A percentile compares a stretch with the other conserved stretches of the same genome.
phyloP scores from a whole-genome alignment of 1,140 invertebrate genomes.

The Zaprionus kolodkinae region DNA sequence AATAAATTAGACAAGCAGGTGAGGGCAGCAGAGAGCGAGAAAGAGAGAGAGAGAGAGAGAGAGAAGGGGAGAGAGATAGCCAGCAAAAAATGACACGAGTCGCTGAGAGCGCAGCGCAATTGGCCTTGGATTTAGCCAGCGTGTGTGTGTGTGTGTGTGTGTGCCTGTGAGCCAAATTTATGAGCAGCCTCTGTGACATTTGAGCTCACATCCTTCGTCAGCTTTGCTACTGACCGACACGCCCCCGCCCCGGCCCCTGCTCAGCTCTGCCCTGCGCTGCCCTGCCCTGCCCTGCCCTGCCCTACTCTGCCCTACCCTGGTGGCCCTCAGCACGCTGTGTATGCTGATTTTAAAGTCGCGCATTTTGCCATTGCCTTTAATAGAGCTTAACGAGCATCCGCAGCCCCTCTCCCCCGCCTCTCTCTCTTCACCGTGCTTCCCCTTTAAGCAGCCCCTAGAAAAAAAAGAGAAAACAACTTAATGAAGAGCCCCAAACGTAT shows the following conservation, averaged over 20 bases:
- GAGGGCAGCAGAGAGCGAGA: neutral
- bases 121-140: slow-evolving; percentile 48
- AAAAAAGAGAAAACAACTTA: neutral
- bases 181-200: slow-evolving; percentile 62
- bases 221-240: slow-evolving; percentile 43
- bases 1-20: slow-evolving; percentile 61
- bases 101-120: slow-evolving; percentile 51
- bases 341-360: slow-evolving; percentile 70
- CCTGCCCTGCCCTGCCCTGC: neutral
- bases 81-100: slow-evolving; percentile 50
- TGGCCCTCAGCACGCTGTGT: slow-evolving; percentile 5
- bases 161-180: slow-evolving; percentile 56
- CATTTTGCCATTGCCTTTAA: slow-evolving; percentile 60
- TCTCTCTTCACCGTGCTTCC: too few relatives aligned
- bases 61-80: slow-evolving; percentile 25
- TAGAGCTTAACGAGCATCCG: slow-evolving; percentile 75
- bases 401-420: neutral
- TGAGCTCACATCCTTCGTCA: slow-evolving; percentile 75
- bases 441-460: slow-evolving; percentile 31
- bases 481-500: slow-evolving; percentile 58
- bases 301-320: neutral
- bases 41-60: slow-evolving; percentile 32
- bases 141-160: slow-evolving; percentile 21
- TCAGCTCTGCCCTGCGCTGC: neutral
- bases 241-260: neutral